Evolutionary conservation across 2,797 vertebrate species (phyloP), one percentile per base, ranked within the genome.

Genomic region (Ambastaia sidthimunki): DNA sequence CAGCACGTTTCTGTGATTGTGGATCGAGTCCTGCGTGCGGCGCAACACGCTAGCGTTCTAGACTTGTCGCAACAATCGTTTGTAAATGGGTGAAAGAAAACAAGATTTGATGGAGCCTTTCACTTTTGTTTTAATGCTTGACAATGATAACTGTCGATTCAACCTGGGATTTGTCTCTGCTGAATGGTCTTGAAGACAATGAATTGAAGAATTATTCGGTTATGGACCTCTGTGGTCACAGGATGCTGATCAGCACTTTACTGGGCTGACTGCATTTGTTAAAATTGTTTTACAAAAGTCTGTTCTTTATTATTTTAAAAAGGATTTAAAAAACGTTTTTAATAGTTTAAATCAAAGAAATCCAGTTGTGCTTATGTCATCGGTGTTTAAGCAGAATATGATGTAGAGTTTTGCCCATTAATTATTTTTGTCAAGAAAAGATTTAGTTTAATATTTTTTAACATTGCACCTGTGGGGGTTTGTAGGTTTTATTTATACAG

Each of bases 261-360:
- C 7, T 54, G 7, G 50, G 13, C 44, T 62, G 31, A 37, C 63
- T 62, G 19, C 2, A 10, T n/a, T 31, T 28, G 37, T 80, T 74
- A 13, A 68, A 48, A 41, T 7, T 31, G 54, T 7, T 18, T 19
- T 31, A 44, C 5, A 65, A 57, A 63, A 66, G 44, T 23, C 37
- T 57, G 18, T 82, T 74, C 67, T 71, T 77, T 80, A 71, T 81
- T 66, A 41, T 47, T 37, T 74, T 9, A 44, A 67, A 37, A 34
- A 1, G 18, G 44, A 34, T 28, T 44, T 73, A 7, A 7, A 7
- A 37, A 37, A 37, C 34, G 34, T 37, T 57, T 63, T 62, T 12
- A 34, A 15, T 13, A 48, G 34, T 76, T 59, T 55, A 21, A 13
- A 57, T 66, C 48, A 73, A 78, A 66, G 65, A 78, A 52, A 55